Percentiles rank a stretch among this genome's conserved stretches.
phyloP scores from a whole-genome alignment of 2,113 vertebrate genomes.

The Cyanoderma ruficeps region DNA sequence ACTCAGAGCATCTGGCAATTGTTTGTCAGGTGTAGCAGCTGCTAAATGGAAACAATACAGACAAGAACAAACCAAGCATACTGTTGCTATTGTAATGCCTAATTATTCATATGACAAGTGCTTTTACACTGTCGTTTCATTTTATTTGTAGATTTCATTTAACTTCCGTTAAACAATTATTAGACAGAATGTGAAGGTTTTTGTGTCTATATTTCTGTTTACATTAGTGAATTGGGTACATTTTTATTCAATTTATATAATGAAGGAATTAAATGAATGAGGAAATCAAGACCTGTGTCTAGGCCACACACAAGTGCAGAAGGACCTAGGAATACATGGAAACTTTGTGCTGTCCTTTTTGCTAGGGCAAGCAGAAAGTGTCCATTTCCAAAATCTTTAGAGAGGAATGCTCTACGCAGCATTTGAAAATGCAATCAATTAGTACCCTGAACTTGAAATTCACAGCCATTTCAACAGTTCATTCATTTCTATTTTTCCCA shows the following conservation, averaged over 20 bases:
- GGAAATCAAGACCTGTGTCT: neutral
- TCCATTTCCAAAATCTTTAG: neutral
- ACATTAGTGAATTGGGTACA: neutral
- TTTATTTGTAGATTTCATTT: neutral
- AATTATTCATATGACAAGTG: neutral
- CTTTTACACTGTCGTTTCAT: neutral
- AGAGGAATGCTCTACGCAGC: neutral
- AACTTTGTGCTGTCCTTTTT: neutral
- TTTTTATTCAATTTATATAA: neutral
- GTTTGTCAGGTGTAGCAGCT: neutral
- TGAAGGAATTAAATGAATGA: neutral
- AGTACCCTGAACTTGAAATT: neutral
- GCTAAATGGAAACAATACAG: neutral
- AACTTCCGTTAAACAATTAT: neutral
- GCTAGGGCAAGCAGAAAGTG: neutral
- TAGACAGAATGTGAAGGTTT: neutral
- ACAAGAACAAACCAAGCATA: neutral
- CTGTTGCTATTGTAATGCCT: neutral
- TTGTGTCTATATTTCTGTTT: neutral
- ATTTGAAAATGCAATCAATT: neutral
- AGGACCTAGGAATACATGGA: neutral
- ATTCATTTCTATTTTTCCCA: neutral
- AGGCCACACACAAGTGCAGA: neutral
- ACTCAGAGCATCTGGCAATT: neutral
- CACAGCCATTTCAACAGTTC: neutral